Conservation (phyloP, 2,888 invertebrate genomes). For the Malthinus flaveolus region DNA sequence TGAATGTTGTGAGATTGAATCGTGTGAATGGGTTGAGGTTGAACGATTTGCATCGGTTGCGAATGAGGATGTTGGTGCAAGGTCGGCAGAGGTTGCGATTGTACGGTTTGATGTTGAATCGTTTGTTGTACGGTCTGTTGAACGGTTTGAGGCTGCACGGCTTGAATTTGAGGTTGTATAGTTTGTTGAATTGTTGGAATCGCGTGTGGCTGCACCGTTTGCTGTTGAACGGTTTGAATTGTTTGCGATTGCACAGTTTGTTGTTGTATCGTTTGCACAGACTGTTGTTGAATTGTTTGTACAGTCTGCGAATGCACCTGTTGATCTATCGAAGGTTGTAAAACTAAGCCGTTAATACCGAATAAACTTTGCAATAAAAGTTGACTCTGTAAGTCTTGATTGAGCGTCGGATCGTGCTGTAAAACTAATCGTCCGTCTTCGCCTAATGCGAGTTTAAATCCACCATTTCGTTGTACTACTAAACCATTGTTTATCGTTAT, state of each 20-base stretch:
- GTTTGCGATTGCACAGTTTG: slow-evolving; percentile 54
- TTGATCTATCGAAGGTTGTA: slow-evolving; percentile 53
- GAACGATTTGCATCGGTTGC: slow-evolving; percentile 52
- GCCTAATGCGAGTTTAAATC: slow-evolving; percentile 66
- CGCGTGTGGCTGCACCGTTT: slow-evolving; percentile 51
- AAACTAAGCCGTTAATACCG: slow-evolving; percentile 50
- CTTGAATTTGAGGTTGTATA: slow-evolving; percentile 48
- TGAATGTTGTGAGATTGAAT: slow-evolving; percentile 32
- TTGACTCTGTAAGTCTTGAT: slow-evolving; percentile 58
- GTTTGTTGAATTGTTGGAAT: slow-evolving; percentile 48
- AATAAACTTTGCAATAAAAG: slow-evolving; percentile 53
- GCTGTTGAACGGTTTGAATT: slow-evolving; percentile 53
- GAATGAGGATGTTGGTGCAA: slow-evolving; percentile 45
- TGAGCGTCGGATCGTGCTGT: slow-evolving; percentile 65
- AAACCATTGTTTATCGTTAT: slow-evolving; percentile 53
- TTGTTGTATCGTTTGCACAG: slow-evolving; percentile 53
- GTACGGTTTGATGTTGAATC: slow-evolving; percentile 49
- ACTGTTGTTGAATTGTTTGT: slow-evolving; percentile 54
- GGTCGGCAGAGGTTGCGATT: slow-evolving; percentile 46
- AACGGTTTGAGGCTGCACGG: slow-evolving; percentile 38
- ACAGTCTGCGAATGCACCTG: slow-evolving; percentile 53
- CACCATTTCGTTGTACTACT: slow-evolving; percentile 62
- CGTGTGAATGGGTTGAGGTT: slow-evolving; percentile 49
- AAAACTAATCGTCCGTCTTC: slow-evolving; percentile 70
- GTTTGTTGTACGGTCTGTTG: slow-evolving; percentile 48